These are phyloP conservation scores for Aspidoscelis tigris DNA, from an alignment of 2,113 vertebrate species.

Conservation along the genomic window DNA sequence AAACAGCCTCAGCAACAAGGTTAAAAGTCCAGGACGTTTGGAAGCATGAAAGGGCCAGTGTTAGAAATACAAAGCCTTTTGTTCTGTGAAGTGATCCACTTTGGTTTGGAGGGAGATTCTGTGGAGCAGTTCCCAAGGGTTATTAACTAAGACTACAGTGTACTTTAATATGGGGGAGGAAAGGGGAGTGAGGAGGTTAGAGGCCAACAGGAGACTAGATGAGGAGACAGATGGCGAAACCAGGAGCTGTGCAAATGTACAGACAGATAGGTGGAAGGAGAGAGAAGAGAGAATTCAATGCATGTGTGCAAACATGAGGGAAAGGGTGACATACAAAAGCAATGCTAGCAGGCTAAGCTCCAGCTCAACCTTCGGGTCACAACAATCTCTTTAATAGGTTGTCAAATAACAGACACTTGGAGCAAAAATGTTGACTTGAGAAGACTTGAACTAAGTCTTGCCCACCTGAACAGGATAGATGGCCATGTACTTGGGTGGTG, in stretches of 20 bases:
- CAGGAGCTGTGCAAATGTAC: background rate
- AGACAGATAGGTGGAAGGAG: background rate
- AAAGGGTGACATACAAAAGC: background rate
- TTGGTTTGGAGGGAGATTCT: background rate
- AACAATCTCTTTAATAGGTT: conserved; percentile 2
- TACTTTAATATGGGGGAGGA: background rate
- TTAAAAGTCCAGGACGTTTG: conserved; percentile 39
- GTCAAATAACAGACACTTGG: background rate
- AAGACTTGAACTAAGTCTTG: too few species aligned
- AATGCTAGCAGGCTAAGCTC: background rate
- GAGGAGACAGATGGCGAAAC: background rate
- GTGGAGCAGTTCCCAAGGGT: background rate
- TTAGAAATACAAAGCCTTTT: conserved; percentile 20
- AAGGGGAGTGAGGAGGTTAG: conserved; percentile 10
- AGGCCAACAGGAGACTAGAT: background rate
- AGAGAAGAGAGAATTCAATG: background rate
- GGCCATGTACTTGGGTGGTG: too few species aligned
- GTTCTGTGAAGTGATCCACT: conserved; percentile 29
- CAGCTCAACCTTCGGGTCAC: background rate
- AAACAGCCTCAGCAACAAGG: conserved; percentile 12
- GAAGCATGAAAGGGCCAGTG: conserved; percentile 18
- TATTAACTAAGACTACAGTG: conserved; percentile 32
- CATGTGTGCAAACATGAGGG: background rate
- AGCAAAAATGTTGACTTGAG: background rate
- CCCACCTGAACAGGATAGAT: too few species aligned